Base-by-base conservation (phyloP, 2,797 vertebrate species). In the Myotis myotis region DNA sequence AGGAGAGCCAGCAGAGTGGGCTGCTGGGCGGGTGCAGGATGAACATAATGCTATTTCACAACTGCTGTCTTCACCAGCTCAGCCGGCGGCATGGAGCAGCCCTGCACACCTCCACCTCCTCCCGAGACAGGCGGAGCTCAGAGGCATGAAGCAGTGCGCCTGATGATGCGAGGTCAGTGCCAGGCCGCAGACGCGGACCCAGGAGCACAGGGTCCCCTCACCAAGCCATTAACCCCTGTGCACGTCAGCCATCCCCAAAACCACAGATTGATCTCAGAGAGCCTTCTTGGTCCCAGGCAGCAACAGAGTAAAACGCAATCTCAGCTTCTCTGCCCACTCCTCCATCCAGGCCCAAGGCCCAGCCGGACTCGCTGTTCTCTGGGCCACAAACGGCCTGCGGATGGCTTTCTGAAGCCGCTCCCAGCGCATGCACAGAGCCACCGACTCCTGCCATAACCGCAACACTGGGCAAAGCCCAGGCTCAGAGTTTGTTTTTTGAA, bases 391-490 rank as follows among this genome's bases (percentile, higher is more conserved):
- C 62, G 2, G 36, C 93, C 38, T 82, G 2, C 23, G 38, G 89
- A 94, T 47, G 95, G 70, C 82, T 86, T 90, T 84, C 91, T 83
- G 82, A 95, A 93, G 88, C 55, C 57, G n/a, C 82, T 97, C 80
- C 96, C 55, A 94, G 71, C 4, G 22, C 94, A 93, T 12, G n/a
- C 76, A 80, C 49, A 33, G 68, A 79, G 57, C 83, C 89, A 57
- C 4, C 22, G 44, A 68, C 30, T 85, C 38, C 86, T 91, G 94
- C 47, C 91, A 93, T 38, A 91, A 82, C 89, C 74, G 38, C 55
- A 80, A 60, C 20, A 87, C 95, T 84, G 19, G 15, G 33, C 79
- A 89, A 57, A 93, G 38, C 41, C 93, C 93, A 8, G 4, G 55
- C 92, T 93, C 84, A 1, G 16, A 4, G 17, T 93, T 97, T 95